Evolutionary conservation across 2,888 invertebrate species (phyloP).

Genomic region (Tiliacea citrago): DNA sequence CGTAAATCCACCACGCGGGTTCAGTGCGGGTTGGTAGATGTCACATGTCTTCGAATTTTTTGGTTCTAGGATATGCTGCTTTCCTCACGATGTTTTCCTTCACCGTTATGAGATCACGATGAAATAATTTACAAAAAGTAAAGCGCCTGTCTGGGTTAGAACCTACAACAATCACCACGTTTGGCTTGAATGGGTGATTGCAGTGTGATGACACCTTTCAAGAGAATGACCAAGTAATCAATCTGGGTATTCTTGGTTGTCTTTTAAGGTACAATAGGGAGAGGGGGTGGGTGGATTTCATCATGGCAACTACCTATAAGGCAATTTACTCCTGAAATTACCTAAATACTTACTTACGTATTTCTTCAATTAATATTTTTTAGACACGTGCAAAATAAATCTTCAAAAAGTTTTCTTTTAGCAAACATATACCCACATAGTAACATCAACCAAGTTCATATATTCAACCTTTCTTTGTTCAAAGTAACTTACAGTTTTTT

Average conservation of each 20-base stretch:
- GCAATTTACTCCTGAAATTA: background rate
- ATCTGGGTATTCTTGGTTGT: no score
- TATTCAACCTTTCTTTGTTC: conserved; percentile 48
- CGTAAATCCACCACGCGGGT: no score
- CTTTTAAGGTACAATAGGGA: background rate
- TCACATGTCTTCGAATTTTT: no score
- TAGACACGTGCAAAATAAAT: conserved; percentile 19
- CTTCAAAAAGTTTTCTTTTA: conserved; percentile 17
- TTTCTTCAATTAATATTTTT: background rate
- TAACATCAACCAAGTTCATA: conserved; percentile 15
- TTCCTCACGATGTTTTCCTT: no score
- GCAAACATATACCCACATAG: conserved; percentile 1
- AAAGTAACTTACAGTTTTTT: conserved; percentile 39
- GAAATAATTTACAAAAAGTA: no score
- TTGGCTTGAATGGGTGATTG: background rate
- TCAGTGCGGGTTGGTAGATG: no score
- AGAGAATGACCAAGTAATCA: no score
- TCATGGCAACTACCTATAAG: no score
- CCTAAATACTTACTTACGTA: background rate
- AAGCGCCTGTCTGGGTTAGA: no score
- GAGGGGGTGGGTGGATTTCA: background rate
- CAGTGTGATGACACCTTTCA: background rate
- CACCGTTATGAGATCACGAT: no score
- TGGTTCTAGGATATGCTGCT: no score
- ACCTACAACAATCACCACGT: background rate